Conservation (phyloP, 2,113 vertebrate genomes). For the Panthera uncia region DNA sequence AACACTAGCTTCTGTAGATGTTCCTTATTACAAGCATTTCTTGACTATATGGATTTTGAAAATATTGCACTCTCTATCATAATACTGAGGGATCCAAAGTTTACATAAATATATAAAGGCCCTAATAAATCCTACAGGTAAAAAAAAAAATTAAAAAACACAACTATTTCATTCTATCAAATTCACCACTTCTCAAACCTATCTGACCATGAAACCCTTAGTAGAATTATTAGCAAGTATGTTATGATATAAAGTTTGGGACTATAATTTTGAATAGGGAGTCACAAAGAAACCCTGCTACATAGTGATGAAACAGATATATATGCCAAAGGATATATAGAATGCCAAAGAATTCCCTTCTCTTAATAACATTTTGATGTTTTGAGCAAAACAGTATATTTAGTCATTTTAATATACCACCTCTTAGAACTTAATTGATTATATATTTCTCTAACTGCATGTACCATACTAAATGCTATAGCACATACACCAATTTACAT, state of each 20-base stretch:
- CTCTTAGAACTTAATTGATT: conserved; percentile 23
- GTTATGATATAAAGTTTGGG: background rate
- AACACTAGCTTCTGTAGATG: background rate
- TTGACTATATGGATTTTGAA: background rate
- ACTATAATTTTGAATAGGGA: background rate
- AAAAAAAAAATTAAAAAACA: background rate
- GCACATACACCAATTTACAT: background rate
- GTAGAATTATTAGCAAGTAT: background rate
- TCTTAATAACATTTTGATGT: background rate
- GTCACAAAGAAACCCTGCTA: background rate
- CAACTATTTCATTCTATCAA: background rate
- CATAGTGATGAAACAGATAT: background rate
- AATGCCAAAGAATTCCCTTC: background rate
- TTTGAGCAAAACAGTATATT: conserved; percentile 33
- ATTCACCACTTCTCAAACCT: background rate
- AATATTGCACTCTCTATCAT: background rate
- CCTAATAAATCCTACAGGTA: background rate
- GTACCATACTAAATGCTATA: background rate
- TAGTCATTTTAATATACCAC: background rate
- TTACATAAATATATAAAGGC: background rate
- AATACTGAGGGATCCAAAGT: background rate
- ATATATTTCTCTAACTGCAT: background rate
- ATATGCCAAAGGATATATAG: too few relatives aligned
- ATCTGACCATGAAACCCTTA: background rate
- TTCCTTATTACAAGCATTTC: background rate